phyloP scores from a whole-genome alignment of 2,113 vertebrate species.

The Eupsittula cactorum region DNA sequence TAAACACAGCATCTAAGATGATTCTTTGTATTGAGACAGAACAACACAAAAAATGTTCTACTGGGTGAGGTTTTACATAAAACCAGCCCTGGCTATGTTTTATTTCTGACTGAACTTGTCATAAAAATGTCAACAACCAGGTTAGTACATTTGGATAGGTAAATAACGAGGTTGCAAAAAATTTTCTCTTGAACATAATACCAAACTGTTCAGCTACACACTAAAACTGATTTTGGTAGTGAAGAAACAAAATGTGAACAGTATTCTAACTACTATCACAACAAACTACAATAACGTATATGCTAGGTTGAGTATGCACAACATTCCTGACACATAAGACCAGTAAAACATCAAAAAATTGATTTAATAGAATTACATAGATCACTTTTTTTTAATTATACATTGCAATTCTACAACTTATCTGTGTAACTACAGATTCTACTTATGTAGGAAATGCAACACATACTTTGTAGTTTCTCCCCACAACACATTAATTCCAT shows the following conservation, averaged over 20 bases:
- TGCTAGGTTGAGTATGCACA: not conserved
- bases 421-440: not conserved
- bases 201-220: not conserved
- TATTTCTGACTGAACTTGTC: not conserved
- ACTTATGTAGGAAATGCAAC: not conserved
- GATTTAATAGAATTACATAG: not conserved
- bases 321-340: not conserved
- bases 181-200: not conserved
- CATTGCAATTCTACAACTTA: not conserved
- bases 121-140: not conserved
- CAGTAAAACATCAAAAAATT: not conserved
- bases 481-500: not conserved
- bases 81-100: not conserved
- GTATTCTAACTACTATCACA: not conserved
- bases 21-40: not conserved
- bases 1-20: not conserved
- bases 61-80: not conserved
- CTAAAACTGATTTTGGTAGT: not conserved
- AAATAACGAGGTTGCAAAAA: not conserved
- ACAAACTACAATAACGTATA: not conserved
- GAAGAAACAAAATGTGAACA: accelerated
- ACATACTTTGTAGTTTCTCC: not conserved
- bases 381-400: accelerated
- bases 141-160: not conserved
- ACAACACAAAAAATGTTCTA: not conserved